Conservation (phyloP, 1,140 invertebrate species). For the Drosophila kanapiae region DNA sequence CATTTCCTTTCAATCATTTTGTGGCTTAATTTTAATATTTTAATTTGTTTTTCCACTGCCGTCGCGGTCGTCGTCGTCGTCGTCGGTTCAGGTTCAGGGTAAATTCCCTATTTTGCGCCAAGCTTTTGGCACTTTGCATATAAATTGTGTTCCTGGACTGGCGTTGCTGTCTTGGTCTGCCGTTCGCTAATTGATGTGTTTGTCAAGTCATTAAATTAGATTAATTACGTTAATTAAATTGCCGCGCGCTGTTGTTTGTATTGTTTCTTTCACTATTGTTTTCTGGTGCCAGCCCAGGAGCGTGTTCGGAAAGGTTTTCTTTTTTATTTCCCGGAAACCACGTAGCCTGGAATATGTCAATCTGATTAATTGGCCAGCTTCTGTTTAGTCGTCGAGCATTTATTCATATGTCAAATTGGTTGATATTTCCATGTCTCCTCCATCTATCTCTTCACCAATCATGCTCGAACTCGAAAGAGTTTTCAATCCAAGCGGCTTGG, state of each 20-base stretch:
- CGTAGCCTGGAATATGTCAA: conserved; percentile 37
- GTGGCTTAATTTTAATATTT: conserved; percentile 84
- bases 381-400: conserved; percentile 47
- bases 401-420: conserved; percentile 34
- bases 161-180: conserved; percentile 18
- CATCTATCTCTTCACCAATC: conserved; percentile 1
- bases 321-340: conserved; percentile 11
- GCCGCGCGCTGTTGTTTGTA: conserved; percentile 28
- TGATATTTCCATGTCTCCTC: conserved; percentile 13
- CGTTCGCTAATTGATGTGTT: conserved; percentile 82
- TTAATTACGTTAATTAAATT: conserved; percentile 85
- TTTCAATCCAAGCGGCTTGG: conserved; percentile 25
- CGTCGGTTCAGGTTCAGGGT: conserved; percentile 8
- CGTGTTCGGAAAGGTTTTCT: conserved; percentile 22
- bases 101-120: conserved; percentile 52
- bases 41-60: conserved; percentile 72
- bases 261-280: conserved; percentile 33
- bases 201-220: conserved; percentile 85
- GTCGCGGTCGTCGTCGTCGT: conserved; percentile 30
- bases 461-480: conserved; percentile 12
- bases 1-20: conserved; percentile 84
- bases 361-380: conserved; percentile 62
- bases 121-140: conserved; percentile 75
- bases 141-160: conserved; percentile 66
- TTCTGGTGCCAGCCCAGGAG: conserved; percentile 15